phyloP scores from a whole-genome alignment of 1,140 invertebrate species.

The Euwallacea fornicatus region DNA sequence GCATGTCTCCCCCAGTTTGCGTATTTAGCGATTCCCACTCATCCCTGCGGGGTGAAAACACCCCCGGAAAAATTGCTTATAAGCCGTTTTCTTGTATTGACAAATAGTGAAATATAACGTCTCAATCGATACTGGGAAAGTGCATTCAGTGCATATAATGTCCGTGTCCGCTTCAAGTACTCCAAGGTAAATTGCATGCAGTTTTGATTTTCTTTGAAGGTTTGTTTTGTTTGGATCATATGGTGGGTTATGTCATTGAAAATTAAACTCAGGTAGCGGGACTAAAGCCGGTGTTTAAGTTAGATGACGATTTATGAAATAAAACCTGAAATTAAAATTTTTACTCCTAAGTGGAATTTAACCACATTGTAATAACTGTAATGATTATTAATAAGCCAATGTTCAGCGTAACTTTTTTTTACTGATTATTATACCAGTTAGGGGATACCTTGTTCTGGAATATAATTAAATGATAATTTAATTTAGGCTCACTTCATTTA shows the following conservation, averaged over 20 bases:
- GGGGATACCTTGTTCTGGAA: no score
- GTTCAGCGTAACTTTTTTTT: no score
- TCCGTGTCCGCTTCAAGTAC: conserved; percentile 15
- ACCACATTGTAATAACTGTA: no score
- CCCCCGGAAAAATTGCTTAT: conserved; percentile 13
- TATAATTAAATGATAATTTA: no score
- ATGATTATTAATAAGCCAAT: no score
- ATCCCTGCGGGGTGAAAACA: conserved; percentile 9
- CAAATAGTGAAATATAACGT: not conserved
- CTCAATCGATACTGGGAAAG: not conserved
- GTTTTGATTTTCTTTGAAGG: no score
- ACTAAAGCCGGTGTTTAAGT: not conserved
- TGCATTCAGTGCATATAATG: not conserved
- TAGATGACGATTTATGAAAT: no score
- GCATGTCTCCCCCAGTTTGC: conserved; percentile 10
- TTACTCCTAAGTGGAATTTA: no score
- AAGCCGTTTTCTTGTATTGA: not conserved
- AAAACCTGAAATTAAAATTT: no score
- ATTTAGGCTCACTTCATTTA: no score
- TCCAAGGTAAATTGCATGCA: conserved; percentile 14
- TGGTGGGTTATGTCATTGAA: not conserved
- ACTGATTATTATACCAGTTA: no score
- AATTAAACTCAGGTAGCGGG: not conserved
- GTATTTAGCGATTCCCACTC: conserved; percentile 12
- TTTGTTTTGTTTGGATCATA: not conserved